Evolutionary conservation across 1,140 invertebrate genomes (phyloP).

Genomic region (Atta texana): DNA sequence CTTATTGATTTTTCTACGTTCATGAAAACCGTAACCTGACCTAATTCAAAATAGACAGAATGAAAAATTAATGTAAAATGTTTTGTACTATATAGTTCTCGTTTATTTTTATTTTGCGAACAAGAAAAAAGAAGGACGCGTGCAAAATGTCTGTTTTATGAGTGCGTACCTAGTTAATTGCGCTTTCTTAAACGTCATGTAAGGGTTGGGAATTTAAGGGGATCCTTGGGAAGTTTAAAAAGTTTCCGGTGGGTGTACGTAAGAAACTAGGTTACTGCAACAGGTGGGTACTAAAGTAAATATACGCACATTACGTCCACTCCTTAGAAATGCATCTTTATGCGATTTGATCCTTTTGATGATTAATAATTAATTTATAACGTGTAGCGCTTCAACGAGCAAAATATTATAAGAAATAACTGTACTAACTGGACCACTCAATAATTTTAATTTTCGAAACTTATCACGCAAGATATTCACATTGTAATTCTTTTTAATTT

Average conservation of each 20-base stretch:
- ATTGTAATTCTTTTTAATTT: too few relatives aligned
- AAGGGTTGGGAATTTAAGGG: constrained; percentile 66
- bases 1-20: constrained; percentile 1
- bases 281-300: constrained; percentile 85
- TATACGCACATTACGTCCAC: constrained; percentile 85
- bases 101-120: background rate
- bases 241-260: constrained; percentile 79
- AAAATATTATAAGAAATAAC: constrained; percentile 8
- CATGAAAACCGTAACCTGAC: background rate
- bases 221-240: constrained; percentile 82
- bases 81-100: background rate
- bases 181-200: constrained; percentile 56
- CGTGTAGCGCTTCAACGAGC: background rate
- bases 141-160: background rate
- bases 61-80: background rate
- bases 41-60: background rate
- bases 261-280: constrained; percentile 85
- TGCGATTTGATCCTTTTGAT: constrained; percentile 62
- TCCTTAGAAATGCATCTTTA: constrained; percentile 77
- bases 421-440: background rate
- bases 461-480: too few relatives aligned
- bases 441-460: constrained; percentile 17
- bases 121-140: background rate
- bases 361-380: constrained; percentile 57
- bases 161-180: constrained; percentile 37